These are phyloP conservation scores for Scortum barcoo DNA, from an alignment of 2,113 vertebrate species.

Conservation along the genomic window DNA sequence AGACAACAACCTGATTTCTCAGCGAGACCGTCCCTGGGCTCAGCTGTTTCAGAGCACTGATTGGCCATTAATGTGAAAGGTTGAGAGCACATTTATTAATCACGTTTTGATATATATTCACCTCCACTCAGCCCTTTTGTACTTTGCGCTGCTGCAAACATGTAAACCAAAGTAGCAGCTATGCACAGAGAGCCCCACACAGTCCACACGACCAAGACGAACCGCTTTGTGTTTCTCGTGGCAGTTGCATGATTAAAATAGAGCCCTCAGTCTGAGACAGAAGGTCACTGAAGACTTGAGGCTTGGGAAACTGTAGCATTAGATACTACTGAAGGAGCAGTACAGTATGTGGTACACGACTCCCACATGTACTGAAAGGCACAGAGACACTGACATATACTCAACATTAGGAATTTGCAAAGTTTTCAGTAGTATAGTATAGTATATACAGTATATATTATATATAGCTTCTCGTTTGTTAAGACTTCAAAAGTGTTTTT, in stretches of 20 bases:
- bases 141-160: neutral
- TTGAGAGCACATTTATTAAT: neutral
- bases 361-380: neutral
- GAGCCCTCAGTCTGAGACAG: neutral
- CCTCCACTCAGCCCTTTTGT: no score
- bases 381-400: neutral
- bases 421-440: no score
- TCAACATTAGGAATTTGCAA: neutral
- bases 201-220: neutral
- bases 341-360: neutral
- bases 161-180: neutral
- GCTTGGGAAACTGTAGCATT: neutral
- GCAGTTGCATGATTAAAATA: no score
- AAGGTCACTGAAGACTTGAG: neutral
- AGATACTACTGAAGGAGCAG: neutral
- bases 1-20: no score
- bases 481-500: neutral
- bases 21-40: no score
- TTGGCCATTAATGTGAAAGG: no score
- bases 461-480: neutral
- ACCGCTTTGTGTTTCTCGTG: no score
- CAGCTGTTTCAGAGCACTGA: no score
- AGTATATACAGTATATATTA: neutral
- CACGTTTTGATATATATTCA: neutral
- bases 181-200: neutral